These are phyloP conservation scores for Glaucidium brasilianum DNA, from an alignment of 2,113 vertebrate species.

Conservation along the genomic window DNA sequence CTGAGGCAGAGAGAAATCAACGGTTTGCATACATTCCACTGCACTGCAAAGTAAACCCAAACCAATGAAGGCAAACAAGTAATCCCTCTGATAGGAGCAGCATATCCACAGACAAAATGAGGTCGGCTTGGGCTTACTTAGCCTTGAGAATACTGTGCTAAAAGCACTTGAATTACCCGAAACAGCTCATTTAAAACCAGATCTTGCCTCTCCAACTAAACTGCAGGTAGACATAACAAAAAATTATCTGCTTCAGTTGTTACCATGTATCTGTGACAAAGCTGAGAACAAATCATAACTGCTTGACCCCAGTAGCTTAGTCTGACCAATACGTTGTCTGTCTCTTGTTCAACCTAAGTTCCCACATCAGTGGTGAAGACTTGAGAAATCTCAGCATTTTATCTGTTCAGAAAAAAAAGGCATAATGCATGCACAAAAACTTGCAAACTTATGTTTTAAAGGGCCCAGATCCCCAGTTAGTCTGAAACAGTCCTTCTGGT, in stretches of 20 bases:
- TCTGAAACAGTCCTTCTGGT: neutral
- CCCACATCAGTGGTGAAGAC: neutral
- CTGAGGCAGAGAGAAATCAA: neutral
- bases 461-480: neutral
- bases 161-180: neutral
- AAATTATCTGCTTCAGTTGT: neutral
- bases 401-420: neutral
- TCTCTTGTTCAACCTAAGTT: neutral
- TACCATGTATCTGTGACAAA: neutral
- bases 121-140: neutral
- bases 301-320: neutral
- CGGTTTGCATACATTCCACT: neutral
- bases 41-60: neutral
- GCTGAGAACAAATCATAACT: neutral
- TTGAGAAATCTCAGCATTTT: neutral
- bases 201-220: neutral
- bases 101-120: accelerated
- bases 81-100: neutral
- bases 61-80: neutral
- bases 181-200: neutral
- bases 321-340: neutral
- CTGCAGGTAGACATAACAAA: neutral
- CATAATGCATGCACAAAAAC: neutral
- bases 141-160: neutral
- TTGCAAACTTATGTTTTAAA: neutral